Percentiles rank a stretch among this genome's conserved stretches.
phyloP scores from a whole-genome alignment of 2,888 invertebrate species.

The Microctonus hyperodae region DNA sequence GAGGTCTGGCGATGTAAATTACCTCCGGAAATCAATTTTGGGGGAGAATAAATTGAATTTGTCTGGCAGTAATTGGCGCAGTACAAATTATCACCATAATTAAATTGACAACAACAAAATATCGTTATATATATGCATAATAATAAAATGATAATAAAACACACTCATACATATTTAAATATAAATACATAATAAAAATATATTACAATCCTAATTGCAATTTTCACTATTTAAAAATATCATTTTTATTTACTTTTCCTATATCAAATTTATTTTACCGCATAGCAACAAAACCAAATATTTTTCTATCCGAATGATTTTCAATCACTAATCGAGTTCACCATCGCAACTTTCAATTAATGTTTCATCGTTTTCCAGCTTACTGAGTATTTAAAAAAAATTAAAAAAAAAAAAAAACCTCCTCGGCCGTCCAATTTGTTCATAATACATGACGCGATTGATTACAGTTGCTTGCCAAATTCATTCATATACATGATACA shows the following conservation, averaged over 20 bases:
- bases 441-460: slow-evolving; percentile 25
- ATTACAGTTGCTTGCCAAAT: slow-evolving; percentile 3
- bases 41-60: slow-evolving; percentile 34
- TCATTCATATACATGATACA: not conserved
- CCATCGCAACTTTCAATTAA: slow-evolving; percentile 23
- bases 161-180: not conserved
- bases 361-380: slow-evolving; percentile 29
- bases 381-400: slow-evolving; percentile 28
- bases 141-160: no score
- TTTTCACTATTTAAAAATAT: not conserved
- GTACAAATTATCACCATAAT: slow-evolving; percentile 12
- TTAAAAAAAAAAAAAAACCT: not conserved
- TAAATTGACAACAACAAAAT: not conserved
- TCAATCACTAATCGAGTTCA: slow-evolving; percentile 14
- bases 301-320: slow-evolving; percentile 11
- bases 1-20: slow-evolving; percentile 41
- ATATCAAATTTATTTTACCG: not conserved
- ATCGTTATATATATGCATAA: not conserved
- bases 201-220: not conserved
- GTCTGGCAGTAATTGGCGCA: not conserved
- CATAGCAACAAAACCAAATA: not conserved
- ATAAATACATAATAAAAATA: not conserved
- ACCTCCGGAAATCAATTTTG: slow-evolving; percentile 44
- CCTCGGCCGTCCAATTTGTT: not conserved
- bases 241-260: not conserved